Conservation (phyloP, 1,140 invertebrate species). For the Chlorops oryzae region DNA sequence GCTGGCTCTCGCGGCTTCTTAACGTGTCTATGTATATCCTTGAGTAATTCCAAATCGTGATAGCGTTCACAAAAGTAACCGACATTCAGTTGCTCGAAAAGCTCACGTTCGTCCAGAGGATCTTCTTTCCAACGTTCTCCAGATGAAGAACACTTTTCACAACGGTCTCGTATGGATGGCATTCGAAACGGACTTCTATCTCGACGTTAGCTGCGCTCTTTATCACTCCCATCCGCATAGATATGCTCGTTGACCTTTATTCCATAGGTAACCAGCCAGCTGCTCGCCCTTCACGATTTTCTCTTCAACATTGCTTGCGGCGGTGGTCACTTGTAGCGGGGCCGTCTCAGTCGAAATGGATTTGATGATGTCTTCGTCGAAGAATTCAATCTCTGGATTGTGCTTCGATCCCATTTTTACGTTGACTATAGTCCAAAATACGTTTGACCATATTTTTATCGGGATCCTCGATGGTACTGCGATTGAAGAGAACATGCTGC, state of each 20-base stretch:
- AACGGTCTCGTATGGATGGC: slow-evolving; percentile 22
- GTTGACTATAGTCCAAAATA: slow-evolving; percentile 26
- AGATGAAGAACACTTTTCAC: slow-evolving; percentile 21
- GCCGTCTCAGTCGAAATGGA: slow-evolving; percentile 6
- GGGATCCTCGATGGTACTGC: slow-evolving; percentile 17
- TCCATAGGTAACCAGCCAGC: slow-evolving; percentile 21
- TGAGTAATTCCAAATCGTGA: slow-evolving; percentile 29
- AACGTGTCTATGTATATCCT: slow-evolving; percentile 17
- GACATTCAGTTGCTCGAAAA: slow-evolving; percentile 28
- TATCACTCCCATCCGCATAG: background rate
- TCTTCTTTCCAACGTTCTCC: slow-evolving; percentile 27
- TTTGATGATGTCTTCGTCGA: slow-evolving; percentile 6
- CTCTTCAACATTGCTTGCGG: background rate
- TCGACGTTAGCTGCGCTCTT: background rate
- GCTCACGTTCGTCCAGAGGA: slow-evolving; percentile 28
- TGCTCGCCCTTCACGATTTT: background rate
- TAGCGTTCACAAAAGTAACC: slow-evolving; percentile 33
- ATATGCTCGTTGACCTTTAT: slow-evolving; percentile 15
- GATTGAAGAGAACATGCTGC: slow-evolving; percentile 28
- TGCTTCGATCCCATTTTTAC: slow-evolving; percentile 16
- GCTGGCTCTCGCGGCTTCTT: slow-evolving; percentile 27
- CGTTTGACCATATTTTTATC: slow-evolving; percentile 27
- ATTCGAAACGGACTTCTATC: slow-evolving; percentile 21
- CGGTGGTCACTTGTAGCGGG: background rate
- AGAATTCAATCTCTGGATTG: slow-evolving; percentile 4